phyloP scores from a whole-genome alignment of 2,888 invertebrate species.

The Drosophila borborema region DNA sequence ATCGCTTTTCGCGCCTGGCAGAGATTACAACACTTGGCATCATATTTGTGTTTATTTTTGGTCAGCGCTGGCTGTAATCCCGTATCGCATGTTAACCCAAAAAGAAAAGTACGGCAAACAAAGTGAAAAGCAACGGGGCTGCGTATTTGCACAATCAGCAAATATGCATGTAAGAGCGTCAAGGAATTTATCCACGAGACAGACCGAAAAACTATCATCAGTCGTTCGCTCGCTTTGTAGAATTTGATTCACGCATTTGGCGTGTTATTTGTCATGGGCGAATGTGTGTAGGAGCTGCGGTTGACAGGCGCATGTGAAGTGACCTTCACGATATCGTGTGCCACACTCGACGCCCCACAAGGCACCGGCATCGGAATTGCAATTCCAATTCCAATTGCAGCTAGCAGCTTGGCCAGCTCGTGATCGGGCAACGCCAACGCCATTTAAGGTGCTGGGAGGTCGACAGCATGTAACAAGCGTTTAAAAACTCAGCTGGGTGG shows the following conservation, averaged over 20 bases:
- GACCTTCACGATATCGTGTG: constrained; percentile 74
- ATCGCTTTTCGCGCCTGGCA: constrained; percentile 62
- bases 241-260: constrained; percentile 80
- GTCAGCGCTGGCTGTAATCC: constrained; percentile 59
- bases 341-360: constrained; percentile 50
- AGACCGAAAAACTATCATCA: constrained; percentile 1
- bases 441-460: constrained; percentile 70
- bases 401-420: constrained; percentile 56
- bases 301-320: constrained; percentile 68
- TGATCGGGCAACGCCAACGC: constrained; percentile 75
- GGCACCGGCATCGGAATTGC: constrained; percentile 38
- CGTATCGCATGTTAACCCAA: constrained; percentile 65
- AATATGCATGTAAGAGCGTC: constrained; percentile 16
- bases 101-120: constrained; percentile 41
- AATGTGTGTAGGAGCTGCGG: constrained; percentile 44
- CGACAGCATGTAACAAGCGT: constrained; percentile 44
- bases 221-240: constrained; percentile 34
- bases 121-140: constrained; percentile 42
- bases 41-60: constrained; percentile 67
- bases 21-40: constrained; percentile 63
- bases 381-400: constrained; percentile 37
- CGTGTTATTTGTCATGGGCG: constrained; percentile 66
- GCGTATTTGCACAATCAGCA: constrained; percentile 60
- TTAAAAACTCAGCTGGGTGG: constrained; percentile 26
- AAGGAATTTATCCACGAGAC: constrained; percentile 36